These are phyloP conservation scores for Rousettus madagascariensis DNA, from an alignment of 2,797 vertebrate genomes.

Conservation along the genomic window DNA sequence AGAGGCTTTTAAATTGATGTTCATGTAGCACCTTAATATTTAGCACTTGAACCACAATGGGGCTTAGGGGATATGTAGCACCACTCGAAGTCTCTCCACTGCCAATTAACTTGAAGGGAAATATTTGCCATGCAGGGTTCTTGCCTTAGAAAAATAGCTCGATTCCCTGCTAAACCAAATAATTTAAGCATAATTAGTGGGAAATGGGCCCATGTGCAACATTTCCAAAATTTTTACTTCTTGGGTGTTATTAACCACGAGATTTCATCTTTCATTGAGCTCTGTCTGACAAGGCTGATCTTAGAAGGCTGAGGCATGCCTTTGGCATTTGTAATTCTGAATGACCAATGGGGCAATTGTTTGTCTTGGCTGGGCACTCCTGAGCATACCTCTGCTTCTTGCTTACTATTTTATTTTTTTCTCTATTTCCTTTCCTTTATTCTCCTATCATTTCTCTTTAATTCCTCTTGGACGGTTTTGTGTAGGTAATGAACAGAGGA, in stretches of 20 bases:
- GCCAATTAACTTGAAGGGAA: background rate
- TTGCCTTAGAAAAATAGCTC: constrained; percentile 4
- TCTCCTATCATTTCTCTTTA: background rate
- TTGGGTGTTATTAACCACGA: background rate
- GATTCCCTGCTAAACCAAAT: background rate
- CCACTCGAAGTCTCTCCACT: background rate
- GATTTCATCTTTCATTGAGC: background rate
- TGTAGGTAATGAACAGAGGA: background rate
- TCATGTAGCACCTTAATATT: background rate
- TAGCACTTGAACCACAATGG: background rate
- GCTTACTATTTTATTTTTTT: background rate
- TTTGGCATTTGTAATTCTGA: background rate
- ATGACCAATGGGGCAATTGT: background rate
- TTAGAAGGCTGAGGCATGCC: background rate
- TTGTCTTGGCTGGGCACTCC: background rate
- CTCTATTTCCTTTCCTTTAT: background rate
- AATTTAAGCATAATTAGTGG: background rate
- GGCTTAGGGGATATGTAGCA: background rate
- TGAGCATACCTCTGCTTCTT: background rate
- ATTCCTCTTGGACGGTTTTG: background rate
- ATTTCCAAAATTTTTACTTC: background rate
- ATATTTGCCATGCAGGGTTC: background rate
- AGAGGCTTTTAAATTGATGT: background rate
- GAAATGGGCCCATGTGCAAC: background rate
- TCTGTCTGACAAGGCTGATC: background rate